phyloP scores from a whole-genome alignment of 2,888 invertebrate species.

The Dryadula phaetusa region DNA sequence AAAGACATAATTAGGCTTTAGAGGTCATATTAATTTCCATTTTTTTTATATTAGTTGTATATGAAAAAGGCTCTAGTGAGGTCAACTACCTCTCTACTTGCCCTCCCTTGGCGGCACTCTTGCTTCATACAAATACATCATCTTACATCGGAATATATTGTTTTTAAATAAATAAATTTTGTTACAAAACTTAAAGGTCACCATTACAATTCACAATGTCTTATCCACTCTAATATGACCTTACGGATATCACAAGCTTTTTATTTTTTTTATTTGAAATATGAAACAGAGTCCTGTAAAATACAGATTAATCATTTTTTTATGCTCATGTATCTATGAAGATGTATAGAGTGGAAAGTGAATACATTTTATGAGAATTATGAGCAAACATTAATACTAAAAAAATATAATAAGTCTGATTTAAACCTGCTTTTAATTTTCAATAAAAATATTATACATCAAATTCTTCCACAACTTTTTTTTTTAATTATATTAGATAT shows the following conservation, averaged over 20 bases:
- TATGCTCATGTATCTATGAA: slow-evolving; percentile 17
- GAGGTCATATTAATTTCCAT: too few relatives aligned
- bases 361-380: slow-evolving; percentile 12
- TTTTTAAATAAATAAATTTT: slow-evolving; percentile 66
- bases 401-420: slow-evolving; percentile 6
- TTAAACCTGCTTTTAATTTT: slow-evolving; percentile 14
- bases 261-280: slow-evolving; percentile 14
- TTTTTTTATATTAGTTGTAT: too few relatives aligned
- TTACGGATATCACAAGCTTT: slow-evolving; percentile 25
- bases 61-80: background rate
- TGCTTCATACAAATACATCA: slow-evolving; percentile 51
- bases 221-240: slow-evolving; percentile 36
- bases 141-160: slow-evolving; percentile 32
- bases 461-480: background rate
- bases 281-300: slow-evolving; percentile 15
- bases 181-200: slow-evolving; percentile 74
- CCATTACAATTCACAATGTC: slow-evolving; percentile 63
- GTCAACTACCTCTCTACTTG: background rate
- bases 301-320: slow-evolving; percentile 10
- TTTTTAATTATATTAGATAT: background rate
- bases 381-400: slow-evolving; percentile 15
- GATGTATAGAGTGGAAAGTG: slow-evolving; percentile 21
- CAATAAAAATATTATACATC: background rate
- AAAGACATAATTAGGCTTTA: background rate
- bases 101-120: background rate